Evolutionary conservation across 1,140 invertebrate genomes (phyloP).

Genomic region (Meloidogyne floridensis): DNA sequence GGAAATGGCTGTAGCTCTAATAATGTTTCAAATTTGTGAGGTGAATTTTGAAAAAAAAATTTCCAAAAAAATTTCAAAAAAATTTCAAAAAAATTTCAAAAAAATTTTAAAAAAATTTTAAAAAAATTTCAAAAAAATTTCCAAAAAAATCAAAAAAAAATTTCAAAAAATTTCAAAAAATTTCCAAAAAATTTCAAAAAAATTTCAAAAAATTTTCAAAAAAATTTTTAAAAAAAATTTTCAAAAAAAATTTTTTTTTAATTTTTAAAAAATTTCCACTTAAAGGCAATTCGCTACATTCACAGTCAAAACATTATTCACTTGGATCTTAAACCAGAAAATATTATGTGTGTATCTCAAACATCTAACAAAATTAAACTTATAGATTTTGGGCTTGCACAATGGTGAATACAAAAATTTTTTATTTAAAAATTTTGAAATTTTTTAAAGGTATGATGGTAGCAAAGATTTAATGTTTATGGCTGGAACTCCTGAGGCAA

Average conservation of each 20-base stretch:
- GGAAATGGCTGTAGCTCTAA: constrained; percentile 70
- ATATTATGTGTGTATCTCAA: constrained; percentile 68
- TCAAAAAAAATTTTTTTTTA: not conserved
- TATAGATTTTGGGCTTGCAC: constrained; percentile 59
- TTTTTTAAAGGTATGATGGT: constrained; percentile 68
- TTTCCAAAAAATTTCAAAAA: no score
- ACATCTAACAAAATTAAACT: constrained; percentile 66
- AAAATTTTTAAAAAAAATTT: not conserved
- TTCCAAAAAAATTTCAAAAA: no score
- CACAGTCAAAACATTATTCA: constrained; percentile 70
- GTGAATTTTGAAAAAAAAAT: constrained; percentile 46
- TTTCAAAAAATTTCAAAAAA: no score
- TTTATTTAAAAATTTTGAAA: constrained; percentile 52
- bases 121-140: no score
- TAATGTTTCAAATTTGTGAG: constrained; percentile 68
- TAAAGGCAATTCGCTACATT: constrained; percentile 69
- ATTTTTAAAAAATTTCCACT: not conserved
- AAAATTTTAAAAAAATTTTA: no score
- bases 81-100: no score
- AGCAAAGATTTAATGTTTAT: constrained; percentile 66
- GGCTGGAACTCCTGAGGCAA: constrained; percentile 62
- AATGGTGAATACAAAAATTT: constrained; percentile 52
- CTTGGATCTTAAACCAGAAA: constrained; percentile 71
- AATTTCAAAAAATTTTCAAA: no score
- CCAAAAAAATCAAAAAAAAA: no score